Conservation (phyloP, 2,797 vertebrate species). For the Astyanax mexicanus region DNA sequence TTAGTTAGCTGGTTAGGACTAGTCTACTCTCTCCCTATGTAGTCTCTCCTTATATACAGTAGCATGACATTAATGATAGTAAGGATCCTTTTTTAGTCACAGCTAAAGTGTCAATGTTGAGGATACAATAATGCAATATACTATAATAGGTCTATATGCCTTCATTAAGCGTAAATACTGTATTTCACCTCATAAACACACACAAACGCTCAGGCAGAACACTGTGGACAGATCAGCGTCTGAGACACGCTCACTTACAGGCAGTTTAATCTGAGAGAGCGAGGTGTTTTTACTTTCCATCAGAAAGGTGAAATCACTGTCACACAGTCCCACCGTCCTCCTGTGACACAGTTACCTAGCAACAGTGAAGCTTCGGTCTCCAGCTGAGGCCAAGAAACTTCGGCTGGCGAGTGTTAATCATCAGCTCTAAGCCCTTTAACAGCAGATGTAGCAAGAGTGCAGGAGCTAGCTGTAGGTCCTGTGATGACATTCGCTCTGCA, state of each 20-base stretch:
- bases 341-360: conserved; percentile 81
- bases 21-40: too few species aligned
- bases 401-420: conserved; percentile 71
- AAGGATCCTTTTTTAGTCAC: too few species aligned
- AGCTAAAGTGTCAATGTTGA: too few species aligned
- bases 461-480: too few species aligned
- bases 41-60: too few species aligned
- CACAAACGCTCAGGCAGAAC: conserved; percentile 18
- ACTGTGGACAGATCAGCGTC: conserved; percentile 26
- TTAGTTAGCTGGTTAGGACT: too few species aligned
- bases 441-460: too few species aligned
- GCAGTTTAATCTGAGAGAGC: conserved; percentile 50
- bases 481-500: too few species aligned
- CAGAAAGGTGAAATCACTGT: conserved; percentile 66
- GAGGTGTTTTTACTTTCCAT: conserved; percentile 60
- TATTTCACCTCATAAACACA: conserved; percentile 10
- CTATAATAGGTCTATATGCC: background rate
- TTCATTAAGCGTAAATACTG: background rate
- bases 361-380: conserved; percentile 83
- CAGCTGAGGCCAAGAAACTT: conserved; percentile 73
- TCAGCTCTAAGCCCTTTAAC: conserved; percentile 51
- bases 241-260: conserved; percentile 45
- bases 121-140: conserved; percentile 6
- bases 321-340: conserved; percentile 79
- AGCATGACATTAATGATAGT: too few species aligned